phyloP scores from a whole-genome alignment of 2,888 invertebrate species.

The Melieria crassipennis region DNA sequence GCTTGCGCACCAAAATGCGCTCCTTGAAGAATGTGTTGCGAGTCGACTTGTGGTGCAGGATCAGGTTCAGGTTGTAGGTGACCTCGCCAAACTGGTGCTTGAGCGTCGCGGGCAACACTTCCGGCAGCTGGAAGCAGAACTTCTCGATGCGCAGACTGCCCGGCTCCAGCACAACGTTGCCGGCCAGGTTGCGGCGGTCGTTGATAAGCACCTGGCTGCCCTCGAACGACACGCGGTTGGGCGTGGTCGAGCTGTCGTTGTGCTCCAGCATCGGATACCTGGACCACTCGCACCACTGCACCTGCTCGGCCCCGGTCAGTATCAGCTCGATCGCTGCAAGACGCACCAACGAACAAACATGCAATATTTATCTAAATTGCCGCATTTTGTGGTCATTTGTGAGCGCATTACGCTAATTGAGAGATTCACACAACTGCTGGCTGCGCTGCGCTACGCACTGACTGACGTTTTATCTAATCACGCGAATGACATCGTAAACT shows the following conservation, averaged over 20 bases:
- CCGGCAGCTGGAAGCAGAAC: conserved; percentile 37
- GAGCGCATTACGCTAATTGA: no score
- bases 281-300: conserved; percentile 46
- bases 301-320: conserved; percentile 43
- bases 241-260: conserved; percentile 46
- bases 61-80: conserved; percentile 42
- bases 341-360: no score
- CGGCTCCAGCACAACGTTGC: conserved; percentile 18
- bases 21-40: conserved; percentile 46
- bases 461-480: no score
- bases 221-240: conserved; percentile 35
- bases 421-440: no score
- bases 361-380: no score
- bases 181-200: conserved; percentile 1
- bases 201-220: conserved; percentile 26
- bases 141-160: conserved; percentile 31
- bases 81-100: conserved; percentile 43
- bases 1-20: conserved; percentile 44
- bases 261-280: conserved; percentile 44
- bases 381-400: no score
- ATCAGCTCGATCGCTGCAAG: conserved; percentile 45
- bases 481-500: no score
- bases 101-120: conserved; percentile 36
- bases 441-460: no score
- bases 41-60: conserved; percentile 36